Percentiles rank a stretch among this genome's conserved stretches.
Evolutionary conservation across 37 sponge, comb jelly and placozoan species (phyloP).

Genomic region (Hormiphora californensis): DNA sequence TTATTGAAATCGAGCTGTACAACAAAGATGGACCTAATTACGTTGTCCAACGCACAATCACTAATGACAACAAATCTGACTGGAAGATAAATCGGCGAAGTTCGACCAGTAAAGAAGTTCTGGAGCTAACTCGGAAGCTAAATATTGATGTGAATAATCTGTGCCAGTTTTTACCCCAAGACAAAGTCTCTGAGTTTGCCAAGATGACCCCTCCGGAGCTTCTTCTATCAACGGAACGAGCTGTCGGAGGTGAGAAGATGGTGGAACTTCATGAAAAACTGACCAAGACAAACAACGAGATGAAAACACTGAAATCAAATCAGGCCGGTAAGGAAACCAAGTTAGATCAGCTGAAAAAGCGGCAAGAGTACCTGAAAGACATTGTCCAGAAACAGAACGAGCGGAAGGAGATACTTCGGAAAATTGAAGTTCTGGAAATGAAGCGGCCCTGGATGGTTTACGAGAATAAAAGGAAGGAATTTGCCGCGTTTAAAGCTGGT

Average conservation of each 20-base stretch:
- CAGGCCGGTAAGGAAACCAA: slow-evolving; percentile 51
- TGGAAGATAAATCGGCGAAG: slow-evolving; percentile 75
- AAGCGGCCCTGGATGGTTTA: slow-evolving; percentile 93
- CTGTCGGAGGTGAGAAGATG: slow-evolving; percentile 69
- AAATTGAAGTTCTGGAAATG: slow-evolving; percentile 63
- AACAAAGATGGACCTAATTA: slow-evolving; percentile 52
- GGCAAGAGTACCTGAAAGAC: slow-evolving; percentile 55
- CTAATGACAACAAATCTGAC: slow-evolving; percentile 66
- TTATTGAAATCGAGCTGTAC: slow-evolving; percentile 78
- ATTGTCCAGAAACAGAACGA: slow-evolving; percentile 69
- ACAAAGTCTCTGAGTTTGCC: slow-evolving; percentile 98
- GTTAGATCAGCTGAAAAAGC: slow-evolving; percentile 24
- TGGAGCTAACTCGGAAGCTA: slow-evolving; percentile 59
- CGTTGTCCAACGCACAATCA: slow-evolving; percentile 62
- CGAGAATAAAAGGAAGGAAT: slow-evolving; percentile 58
- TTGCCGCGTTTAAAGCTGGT: slow-evolving; percentile 55
- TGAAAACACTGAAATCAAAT: slow-evolving; percentile 61
- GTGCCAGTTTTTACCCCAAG: slow-evolving; percentile 98
- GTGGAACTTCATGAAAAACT: slow-evolving; percentile 65
- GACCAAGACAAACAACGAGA: slow-evolving; percentile 54
- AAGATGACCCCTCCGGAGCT: slow-evolving; percentile 72
- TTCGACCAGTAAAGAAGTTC: slow-evolving; percentile 57
- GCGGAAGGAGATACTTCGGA: slow-evolving; percentile 58
- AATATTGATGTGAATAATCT: slow-evolving; percentile 88
- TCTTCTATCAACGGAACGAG: slow-evolving; percentile 82